Evolutionary conservation across 2,888 invertebrate species (phyloP).

Genomic region (Catocala fraxini): DNA sequence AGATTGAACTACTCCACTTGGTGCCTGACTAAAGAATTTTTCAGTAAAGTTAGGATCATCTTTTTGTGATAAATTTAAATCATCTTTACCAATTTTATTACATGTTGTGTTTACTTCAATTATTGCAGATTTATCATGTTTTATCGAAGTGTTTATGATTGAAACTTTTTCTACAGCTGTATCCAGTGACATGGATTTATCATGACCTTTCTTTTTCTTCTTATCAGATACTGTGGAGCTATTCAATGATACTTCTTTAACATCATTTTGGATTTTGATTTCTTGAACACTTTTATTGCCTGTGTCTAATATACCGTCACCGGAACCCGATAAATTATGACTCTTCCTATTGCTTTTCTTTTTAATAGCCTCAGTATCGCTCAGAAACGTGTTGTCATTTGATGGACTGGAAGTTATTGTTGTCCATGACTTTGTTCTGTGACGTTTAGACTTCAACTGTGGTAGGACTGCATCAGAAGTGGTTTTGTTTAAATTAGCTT

Average conservation of each 20-base stretch:
- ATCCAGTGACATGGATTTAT: conserved; percentile 28
- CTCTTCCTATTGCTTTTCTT: conserved; percentile 53
- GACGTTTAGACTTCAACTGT: conserved; percentile 58
- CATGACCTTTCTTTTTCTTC: conserved; percentile 32
- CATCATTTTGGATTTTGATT: conserved; percentile 7
- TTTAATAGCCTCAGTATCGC: conserved; percentile 66
- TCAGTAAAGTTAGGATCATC: conserved; percentile 39
- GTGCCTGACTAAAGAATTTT: conserved; percentile 62
- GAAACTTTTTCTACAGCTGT: conserved; percentile 15
- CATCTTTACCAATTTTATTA: not conserved
- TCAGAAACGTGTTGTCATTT: conserved; percentile 58
- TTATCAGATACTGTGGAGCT: conserved; percentile 31
- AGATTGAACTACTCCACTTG: conserved; percentile 56
- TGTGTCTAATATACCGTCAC: conserved; percentile 35
- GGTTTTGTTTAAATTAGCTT: conserved; percentile 63
- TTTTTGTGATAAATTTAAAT: not conserved
- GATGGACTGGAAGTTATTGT: conserved; percentile 44
- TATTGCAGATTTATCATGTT: conserved; percentile 7
- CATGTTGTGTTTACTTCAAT: not conserved
- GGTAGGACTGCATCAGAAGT: conserved; percentile 55
- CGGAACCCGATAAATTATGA: conserved; percentile 31
- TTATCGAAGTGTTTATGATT: conserved; percentile 11
- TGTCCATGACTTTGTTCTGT: conserved; percentile 75
- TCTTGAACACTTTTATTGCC: conserved; percentile 16
- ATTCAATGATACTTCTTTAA: conserved; percentile 23